Base-by-base conservation (phyloP, 2,113 vertebrate species). In the Toxotes jaculatrix region DNA sequence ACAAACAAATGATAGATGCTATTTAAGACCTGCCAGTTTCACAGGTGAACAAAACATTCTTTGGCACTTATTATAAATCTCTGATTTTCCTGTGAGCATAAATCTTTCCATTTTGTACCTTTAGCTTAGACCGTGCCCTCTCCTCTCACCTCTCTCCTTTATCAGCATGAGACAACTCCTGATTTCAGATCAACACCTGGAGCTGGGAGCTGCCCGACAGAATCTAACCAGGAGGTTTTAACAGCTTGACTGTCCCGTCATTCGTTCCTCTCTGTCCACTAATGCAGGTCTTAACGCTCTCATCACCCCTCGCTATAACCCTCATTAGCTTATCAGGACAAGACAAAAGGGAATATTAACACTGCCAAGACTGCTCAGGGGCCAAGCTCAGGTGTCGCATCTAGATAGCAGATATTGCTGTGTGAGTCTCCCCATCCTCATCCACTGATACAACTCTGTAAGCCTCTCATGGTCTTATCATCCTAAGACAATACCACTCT, bases 261-360 rank as follows among this genome's bases (percentile, higher is more conserved):
- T 27, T 68, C 49, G 75, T 82, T 78, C 87, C 75, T 77, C 83
- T 82, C 73, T 16, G 79, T 86, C 87, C 89, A 87, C 88, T 92
- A 93, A 94, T 91, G 83, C 90, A 87, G 80, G 83, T 83, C 80
- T 70, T 80, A 89, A 85, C 81, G 73, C 93, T 62, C 72, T 60
- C 85, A 79, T 84, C 91, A 85, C 89, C 87, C 62, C 71, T 74
- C 5, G 21, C 82, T 80, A 51, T 84, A 91, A 92, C 88, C 77
- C 91, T 93, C 91, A 94, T 93, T 94, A 94, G 81, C 91, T 91
- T 94, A 94, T 94, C 93, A 42, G 86, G 80, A 94, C 92, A 93
- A 93, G 92, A 93, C 93, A 94, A 94, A 91, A 78, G 92, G 77
- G 87, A 89, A 87, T 90, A 92, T 90, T 90, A 92, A 77, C 90